These are phyloP conservation scores for Ochropleura leucogaster DNA, from an alignment of 2,888 invertebrate species.

Conservation along the genomic window DNA sequence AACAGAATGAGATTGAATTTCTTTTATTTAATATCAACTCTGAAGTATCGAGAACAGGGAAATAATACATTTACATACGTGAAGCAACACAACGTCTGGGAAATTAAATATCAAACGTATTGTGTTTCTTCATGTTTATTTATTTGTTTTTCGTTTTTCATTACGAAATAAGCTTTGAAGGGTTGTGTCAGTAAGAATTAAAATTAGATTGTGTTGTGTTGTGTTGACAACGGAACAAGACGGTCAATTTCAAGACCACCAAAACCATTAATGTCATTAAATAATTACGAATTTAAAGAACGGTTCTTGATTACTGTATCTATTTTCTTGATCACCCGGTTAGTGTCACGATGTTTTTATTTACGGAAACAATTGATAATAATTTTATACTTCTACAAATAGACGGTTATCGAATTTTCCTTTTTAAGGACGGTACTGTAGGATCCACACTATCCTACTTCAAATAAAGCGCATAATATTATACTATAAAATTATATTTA, in stretches of 20 bases:
- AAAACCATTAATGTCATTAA: too few relatives aligned
- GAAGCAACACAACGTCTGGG: background rate
- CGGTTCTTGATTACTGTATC: background rate
- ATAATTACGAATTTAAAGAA: background rate
- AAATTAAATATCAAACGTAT: constrained; percentile 22
- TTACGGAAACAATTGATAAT: too few relatives aligned
- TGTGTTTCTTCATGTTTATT: background rate
- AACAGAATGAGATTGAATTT: constrained; percentile 9
- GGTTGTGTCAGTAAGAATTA: background rate
- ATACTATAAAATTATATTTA: too few relatives aligned
- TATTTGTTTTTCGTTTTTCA: background rate
- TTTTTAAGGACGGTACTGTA: too few relatives aligned
- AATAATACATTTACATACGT: constrained; percentile 12
- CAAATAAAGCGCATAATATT: too few relatives aligned
- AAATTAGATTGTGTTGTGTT: background rate
- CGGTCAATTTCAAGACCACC: too few relatives aligned
- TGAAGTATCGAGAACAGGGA: constrained; percentile 2
- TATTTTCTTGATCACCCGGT: background rate
- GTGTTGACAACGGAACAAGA: background rate
- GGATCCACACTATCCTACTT: too few relatives aligned
- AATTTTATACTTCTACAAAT: too few relatives aligned
- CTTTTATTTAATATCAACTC: constrained; percentile 23
- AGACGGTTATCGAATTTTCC: too few relatives aligned
- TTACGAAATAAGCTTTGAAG: background rate
- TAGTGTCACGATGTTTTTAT: too few relatives aligned